Conservation (phyloP, 1,140 invertebrate species). For the Pogonomyrmex barbatus region DNA sequence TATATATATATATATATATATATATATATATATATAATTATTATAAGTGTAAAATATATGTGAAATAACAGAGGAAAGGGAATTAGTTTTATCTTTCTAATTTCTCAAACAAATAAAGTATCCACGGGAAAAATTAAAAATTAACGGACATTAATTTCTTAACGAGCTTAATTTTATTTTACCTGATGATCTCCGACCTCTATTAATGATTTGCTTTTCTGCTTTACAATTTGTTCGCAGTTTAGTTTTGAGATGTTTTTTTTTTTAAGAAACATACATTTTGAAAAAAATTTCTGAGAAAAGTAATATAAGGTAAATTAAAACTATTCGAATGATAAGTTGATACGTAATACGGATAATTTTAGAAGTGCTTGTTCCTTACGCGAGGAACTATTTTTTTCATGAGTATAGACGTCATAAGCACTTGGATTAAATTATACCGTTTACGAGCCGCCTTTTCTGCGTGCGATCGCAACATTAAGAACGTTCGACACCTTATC, state of each 20-base stretch:
- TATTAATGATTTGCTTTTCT: background rate
- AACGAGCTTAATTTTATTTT: background rate
- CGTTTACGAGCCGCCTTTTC: background rate
- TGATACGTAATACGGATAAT: background rate
- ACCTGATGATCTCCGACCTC: no score
- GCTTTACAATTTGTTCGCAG: background rate
- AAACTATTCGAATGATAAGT: background rate
- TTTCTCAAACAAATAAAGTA: background rate
- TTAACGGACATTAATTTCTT: background rate
- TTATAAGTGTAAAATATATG: no score
- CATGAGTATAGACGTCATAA: background rate
- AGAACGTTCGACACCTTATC: conserved; percentile 36
- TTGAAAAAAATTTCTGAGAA: no score
- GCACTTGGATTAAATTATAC: conserved; percentile 17
- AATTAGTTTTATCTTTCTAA: background rate
- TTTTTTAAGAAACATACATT: no score
- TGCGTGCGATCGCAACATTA: conserved; percentile 4
- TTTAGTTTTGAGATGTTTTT: background rate
- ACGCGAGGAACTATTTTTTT: background rate
- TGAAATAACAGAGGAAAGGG: no score
- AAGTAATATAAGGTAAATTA: no score
- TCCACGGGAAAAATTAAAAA: background rate
- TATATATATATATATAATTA: background rate
- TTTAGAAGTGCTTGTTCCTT: background rate
- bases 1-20: conserved; percentile 3